Evolutionary conservation across 2,888 invertebrate genomes (phyloP), one percentile per base, ranked within the genome.

Genomic region (Ennomos fuscantarius): DNA sequence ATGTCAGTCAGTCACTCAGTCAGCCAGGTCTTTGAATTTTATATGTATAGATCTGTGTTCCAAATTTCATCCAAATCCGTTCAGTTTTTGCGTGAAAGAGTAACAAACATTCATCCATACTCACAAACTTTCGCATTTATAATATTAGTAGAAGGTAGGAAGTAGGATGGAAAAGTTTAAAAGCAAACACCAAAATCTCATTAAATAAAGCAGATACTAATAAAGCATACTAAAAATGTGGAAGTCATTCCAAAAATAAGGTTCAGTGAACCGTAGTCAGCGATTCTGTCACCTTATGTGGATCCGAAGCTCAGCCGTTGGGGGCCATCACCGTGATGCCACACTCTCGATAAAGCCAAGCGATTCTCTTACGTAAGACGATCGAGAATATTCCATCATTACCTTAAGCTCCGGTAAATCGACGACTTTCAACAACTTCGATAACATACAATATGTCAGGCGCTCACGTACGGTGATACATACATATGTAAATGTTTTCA

Each of bases 401-500:
- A 82, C 82, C 77, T 81, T 79, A 79, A 81, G 74, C 70, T 72
- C 72, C 67, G 73, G 79, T 81, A 80, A 80, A 81, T 81, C 79
- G 82, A 60, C 81, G 80, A 81, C 79, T 81, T 77, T 80, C 76
- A 56, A 64, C 74, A 74, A 78, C 75, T 79, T 78, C 72, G 81
- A 79, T 80, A 80, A 80, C 81, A 80, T 74, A 77, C 82, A 82
- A 82, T 82, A 81, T 82, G 81, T 75, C 78, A 74, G 72, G 72
- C 66, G 74, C 32, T 70, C 52, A 69, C 63, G 69, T 70, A 63
- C 59, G 48, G 54, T 64, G 76, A 78, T 80, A 79, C 84, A 85
- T 85, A 82, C 80, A 84, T 86, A 88, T 88, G 88, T 84, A 87
- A 86, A 87, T 87, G 81, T 85, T 87, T 86, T 85, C 87, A 87